These are phyloP conservation scores for Azemiops feae DNA, from an alignment of 2,113 vertebrate genomes.

Conservation along the genomic window DNA sequence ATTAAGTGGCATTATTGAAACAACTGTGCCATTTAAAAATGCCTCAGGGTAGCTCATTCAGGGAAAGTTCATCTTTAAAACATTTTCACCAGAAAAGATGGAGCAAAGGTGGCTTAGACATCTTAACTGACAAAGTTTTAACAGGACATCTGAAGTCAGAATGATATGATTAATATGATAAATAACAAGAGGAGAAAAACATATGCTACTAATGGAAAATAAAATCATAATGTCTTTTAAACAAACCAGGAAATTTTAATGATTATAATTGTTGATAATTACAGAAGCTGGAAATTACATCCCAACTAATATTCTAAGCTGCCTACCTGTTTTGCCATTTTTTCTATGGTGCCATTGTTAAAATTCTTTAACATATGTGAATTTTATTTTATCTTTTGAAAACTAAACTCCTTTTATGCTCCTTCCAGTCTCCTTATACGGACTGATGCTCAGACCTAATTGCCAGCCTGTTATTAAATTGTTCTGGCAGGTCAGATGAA, in stretches of 20 bases:
- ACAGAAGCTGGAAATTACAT: not conserved
- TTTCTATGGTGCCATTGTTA: not conserved
- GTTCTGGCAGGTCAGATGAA: not conserved
- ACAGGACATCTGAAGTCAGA: not conserved
- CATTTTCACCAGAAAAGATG: not conserved
- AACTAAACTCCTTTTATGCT: not conserved
- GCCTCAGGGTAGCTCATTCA: not conserved
- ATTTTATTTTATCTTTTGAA: not conserved
- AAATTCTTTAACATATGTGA: not conserved
- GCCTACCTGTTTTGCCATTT: not conserved
- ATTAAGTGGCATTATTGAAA: constrained; percentile 20
- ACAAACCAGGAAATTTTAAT: not conserved
- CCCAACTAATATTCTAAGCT: not conserved
- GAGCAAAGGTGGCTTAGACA: not conserved
- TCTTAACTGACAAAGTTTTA: not conserved
- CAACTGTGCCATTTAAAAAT: constrained; percentile 9
- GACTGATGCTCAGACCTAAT: not conserved
- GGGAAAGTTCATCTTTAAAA: constrained; percentile 19
- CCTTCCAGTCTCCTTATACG: not conserved
- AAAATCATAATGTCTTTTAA: not conserved
- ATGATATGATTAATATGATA: not conserved
- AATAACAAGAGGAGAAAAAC: not conserved
- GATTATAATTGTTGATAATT: too few relatives aligned
- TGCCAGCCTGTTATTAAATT: not conserved
- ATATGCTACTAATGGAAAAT: not conserved